Base-by-base conservation (phyloP, 2,888 invertebrate genomes). In the Tetragonula carbonaria region DNA sequence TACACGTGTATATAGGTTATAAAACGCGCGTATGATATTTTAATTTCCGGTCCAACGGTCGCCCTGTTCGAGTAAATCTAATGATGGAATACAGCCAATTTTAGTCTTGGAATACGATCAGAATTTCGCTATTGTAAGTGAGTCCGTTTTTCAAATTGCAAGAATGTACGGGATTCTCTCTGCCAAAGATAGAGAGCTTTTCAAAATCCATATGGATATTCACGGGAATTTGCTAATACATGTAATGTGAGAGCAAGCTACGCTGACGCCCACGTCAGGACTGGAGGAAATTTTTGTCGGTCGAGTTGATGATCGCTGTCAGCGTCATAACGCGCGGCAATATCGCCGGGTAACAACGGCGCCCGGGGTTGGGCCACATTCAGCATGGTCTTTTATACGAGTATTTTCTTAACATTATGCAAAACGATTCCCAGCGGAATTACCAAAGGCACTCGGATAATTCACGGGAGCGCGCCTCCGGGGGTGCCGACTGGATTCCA, bases 331-430 rank as follows among this genome's bases (percentile, higher is more conserved):
- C 80, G 76, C 68, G 63, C 21, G 57, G 74, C 65, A 77, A 78
- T 82, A 85, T 89, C 83, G 55, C 28, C 63, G 68, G 68, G 53
- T 53, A 78, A 73, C 78, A 77, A 75, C 57, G 70, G 23, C 50
- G 23, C 50, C 63, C 63, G 8, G 8, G 14, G 74, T 45, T 33
- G 53, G 62, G 51, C 33, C 53, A 16, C 73, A 71, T 80, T 82
- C 84, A 16, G 67, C 55, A n/a, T 13, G 80, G 82, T 59, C 89
- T 86, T 83, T 89, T 78, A 45, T 45, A 84, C 86, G 80, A 63
- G 86, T 87, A 87, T 90, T 90, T 90, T 90, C 90, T 90, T 90
- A 90, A 85, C 86, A 84, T 90, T 90, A 90, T 90, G 90, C 90
- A 89, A 90, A 90, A 90, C 86, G 90, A 90, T 90, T 89, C 90